Conservation (phyloP, 2,797 vertebrate species). For the Rhinoraja longicauda region DNA sequence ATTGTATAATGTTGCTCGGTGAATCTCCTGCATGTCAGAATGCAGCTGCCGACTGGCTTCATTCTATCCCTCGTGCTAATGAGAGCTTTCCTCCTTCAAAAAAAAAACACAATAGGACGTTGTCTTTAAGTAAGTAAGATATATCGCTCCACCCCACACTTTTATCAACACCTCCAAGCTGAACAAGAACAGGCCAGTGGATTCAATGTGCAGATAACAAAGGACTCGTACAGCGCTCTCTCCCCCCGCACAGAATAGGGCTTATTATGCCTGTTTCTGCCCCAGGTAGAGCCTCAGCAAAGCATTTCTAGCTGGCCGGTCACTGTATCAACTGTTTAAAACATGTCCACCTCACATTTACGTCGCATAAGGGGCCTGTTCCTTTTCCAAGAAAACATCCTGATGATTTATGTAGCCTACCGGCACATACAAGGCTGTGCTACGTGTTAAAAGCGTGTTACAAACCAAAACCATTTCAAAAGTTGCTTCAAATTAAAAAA, state of each 20-base stretch:
- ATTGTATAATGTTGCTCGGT: constrained; percentile 5
- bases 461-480: not conserved
- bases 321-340: not conserved
- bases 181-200: constrained; percentile 34
- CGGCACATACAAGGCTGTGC: not conserved
- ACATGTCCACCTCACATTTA: constrained; percentile 16
- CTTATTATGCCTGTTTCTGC: constrained; percentile 8
- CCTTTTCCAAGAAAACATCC: not conserved
- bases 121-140: constrained; percentile 31
- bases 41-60: not conserved
- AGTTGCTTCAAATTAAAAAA: too few species aligned
- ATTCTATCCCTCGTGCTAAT: constrained; percentile 2
- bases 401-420: constrained; percentile 5
- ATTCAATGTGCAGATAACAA: not conserved
- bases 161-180: constrained; percentile 24
- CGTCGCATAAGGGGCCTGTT: not conserved
- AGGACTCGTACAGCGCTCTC: not conserved
- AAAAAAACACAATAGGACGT: not conserved
- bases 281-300: constrained; percentile 7
- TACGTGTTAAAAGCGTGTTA: not conserved
- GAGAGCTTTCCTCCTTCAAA: not conserved
- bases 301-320: not conserved
- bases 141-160: not conserved
- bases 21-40: not conserved
- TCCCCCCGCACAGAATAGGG: not conserved